phyloP scores from a whole-genome alignment of 1,140 invertebrate species.

The Pomacea maculata region DNA sequence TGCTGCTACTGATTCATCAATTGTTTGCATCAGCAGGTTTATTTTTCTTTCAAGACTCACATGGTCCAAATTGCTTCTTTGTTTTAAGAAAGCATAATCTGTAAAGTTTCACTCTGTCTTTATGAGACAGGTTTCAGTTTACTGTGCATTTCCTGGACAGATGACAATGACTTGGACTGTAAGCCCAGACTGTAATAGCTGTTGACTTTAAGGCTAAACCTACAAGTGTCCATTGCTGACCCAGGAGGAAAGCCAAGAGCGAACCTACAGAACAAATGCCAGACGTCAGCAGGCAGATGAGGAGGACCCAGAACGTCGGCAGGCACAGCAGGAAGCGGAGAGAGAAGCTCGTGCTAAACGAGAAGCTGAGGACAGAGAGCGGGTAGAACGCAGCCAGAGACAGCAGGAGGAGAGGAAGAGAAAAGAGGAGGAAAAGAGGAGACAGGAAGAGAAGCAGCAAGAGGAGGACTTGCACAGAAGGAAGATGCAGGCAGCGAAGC shows the following conservation, averaged over 20 bases:
- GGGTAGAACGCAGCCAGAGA: not conserved
- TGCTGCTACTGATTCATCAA: too few species aligned
- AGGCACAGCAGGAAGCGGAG: conserved; percentile 2
- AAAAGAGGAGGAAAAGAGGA: conserved; percentile 6
- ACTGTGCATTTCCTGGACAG: too few species aligned
- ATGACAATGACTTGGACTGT: too few species aligned
- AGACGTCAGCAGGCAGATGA: not conserved
- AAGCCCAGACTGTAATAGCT: not conserved
- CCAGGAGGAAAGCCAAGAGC: not conserved
- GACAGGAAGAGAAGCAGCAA: not conserved
- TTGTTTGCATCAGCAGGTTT: too few species aligned
- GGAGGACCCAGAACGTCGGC: not conserved
- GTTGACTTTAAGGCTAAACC: not conserved
- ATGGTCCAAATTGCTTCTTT: too few species aligned
- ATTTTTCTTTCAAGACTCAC: too few species aligned
- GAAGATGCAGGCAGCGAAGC: not conserved
- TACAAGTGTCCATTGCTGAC: not conserved
- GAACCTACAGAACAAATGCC: conserved; percentile 8
- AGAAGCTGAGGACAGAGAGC: not conserved
- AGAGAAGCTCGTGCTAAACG: conserved; percentile 1
- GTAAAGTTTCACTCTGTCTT: too few species aligned
- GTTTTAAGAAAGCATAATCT: too few species aligned
- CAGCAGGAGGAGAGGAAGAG: conserved; percentile 10
- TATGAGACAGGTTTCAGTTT: too few species aligned
- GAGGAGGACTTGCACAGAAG: conserved; percentile 1